Evolutionary conservation across 2,888 invertebrate genomes (phyloP).

Genomic region (Rhodophaea formosa): DNA sequence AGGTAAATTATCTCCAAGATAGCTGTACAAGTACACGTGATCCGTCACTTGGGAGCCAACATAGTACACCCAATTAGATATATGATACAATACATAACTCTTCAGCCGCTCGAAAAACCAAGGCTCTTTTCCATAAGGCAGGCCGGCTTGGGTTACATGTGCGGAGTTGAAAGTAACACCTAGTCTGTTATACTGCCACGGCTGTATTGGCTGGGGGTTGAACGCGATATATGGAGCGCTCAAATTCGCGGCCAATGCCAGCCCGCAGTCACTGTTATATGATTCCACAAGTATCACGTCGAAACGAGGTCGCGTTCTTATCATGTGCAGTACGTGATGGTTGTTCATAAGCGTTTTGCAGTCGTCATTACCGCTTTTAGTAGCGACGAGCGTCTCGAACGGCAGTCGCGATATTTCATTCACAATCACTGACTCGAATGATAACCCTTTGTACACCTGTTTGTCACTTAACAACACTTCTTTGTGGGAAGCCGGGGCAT

Average conservation of each 20-base stretch:
- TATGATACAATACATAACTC: constrained; percentile 63
- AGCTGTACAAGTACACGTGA: constrained; percentile 69
- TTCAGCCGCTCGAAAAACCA: constrained; percentile 71
- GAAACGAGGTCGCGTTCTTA: constrained; percentile 75
- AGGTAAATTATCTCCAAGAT: constrained; percentile 77
- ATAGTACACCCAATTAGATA: constrained; percentile 73
- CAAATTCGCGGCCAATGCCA: constrained; percentile 85
- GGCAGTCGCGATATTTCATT: constrained; percentile 73
- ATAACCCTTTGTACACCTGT: constrained; percentile 64
- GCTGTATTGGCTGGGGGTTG: constrained; percentile 77
- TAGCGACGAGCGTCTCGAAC: constrained; percentile 70
- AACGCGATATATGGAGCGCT: constrained; percentile 83
- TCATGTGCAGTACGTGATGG: constrained; percentile 77
- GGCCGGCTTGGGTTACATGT: constrained; percentile 65
- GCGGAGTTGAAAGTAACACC: constrained; percentile 78
- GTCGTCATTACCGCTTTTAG: constrained; percentile 74
- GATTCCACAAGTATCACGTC: constrained; percentile 87
- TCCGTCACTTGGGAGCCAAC: constrained; percentile 68
- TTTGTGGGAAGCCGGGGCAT: constrained; percentile 74
- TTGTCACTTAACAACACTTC: constrained; percentile 75
- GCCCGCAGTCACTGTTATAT: constrained; percentile 87
- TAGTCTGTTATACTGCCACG: constrained; percentile 77
- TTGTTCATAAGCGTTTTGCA: constrained; percentile 75
- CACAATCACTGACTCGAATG: constrained; percentile 72
- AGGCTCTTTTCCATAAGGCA: constrained; percentile 69